Evolutionary conservation across 1,140 invertebrate genomes (phyloP), one percentile per base, ranked within the genome.

Genomic region (Drosophila takahashii): DNA sequence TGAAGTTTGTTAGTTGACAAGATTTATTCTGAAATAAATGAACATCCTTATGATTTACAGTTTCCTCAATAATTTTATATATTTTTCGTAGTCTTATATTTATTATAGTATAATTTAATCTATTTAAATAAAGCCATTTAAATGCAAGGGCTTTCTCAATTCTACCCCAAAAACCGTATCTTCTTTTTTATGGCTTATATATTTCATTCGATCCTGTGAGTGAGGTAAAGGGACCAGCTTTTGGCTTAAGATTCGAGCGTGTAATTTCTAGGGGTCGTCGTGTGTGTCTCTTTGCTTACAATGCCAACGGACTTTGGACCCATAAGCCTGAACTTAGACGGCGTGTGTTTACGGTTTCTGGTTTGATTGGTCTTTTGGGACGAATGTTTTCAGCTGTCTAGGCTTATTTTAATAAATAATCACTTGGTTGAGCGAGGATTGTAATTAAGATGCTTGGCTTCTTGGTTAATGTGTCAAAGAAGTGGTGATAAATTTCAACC

Each of bases 241-340:
- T 22, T 29, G 53, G 70, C 50, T 56, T 64, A 74, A 18, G 70
- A 56, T 51, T 37, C 22, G 42, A 74, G 71, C 57, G 36, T 74
- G 65, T 51, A 44, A 70, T 52, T 72, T 72, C 22, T 26, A 18
- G 56, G 65, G 48, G 41, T 50, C 69, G 41, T 50, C 69, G 51
- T 64, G 36, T 51, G 44, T 53, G 69, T 56, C 15, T 34, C 16
- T 39, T 57, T 75, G 51, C 66, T 75, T 75, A 65, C 71, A 75
- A 52, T 75, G 71, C 71, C 72, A 76, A 57, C 73, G 71, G 72
- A 64, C 72, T 75, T 57, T 66, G 39, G 52, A 50, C 44, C 22
- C 22, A 51, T 75, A 75, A 57, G 71, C 71, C 51, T n/a, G 29
- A 64, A 47, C 58, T 54, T 56, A 42, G 45, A 70, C 53, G 26